Evolutionary conservation across 1,140 invertebrate genomes (phyloP), one percentile per base, ranked within the genome.

Genomic region (Orchestia grillus): DNA sequence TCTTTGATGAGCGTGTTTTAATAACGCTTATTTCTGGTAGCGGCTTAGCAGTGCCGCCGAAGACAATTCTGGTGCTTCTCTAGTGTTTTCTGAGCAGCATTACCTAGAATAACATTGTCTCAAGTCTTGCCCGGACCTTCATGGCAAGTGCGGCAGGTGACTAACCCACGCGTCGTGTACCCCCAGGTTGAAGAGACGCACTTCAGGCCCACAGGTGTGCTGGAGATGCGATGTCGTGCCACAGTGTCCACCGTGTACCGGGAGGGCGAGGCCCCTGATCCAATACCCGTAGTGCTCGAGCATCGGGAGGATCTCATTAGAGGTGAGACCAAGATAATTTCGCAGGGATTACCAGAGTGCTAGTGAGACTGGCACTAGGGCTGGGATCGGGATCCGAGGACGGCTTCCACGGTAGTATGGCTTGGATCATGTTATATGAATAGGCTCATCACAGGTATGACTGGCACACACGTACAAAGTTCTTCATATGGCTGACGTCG

Each of bases 271-370:
- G 44, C 92, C 40, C 92, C 92, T 45, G 92, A 94, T 11, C 8
- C 44, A 1, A 94, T 94, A 44, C 92, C 92, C 40, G 92, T 94
- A 6, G 92, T 94, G 92, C 92, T 94, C 92, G 92, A 94, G 44
- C 92, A 94, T 44, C 41, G 92, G 40, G 92, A 94, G 44, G 92
- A 45, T 40, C 44, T 94, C 40, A 94, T 94, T 40, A 94, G 43
- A 44, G 92, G 92, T 94, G 44, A 45, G 92, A 41, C 62, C 28
- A 36, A 3, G 47, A 53, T n/a, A n/a, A 53, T 53, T 19, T 53
- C 19, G 47, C 47, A 53, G n/a, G n/a, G 6, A 53, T 53, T 6
- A 19, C 47, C 19, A 53, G 47, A 6, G 47, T 19, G 6, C 19
- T 19, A 53, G 6, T 53, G 6, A 6, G 6, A 19, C 19, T 53